Conservation (phyloP, 2,797 vertebrate species). For the Sphenopsis melanotis region DNA sequence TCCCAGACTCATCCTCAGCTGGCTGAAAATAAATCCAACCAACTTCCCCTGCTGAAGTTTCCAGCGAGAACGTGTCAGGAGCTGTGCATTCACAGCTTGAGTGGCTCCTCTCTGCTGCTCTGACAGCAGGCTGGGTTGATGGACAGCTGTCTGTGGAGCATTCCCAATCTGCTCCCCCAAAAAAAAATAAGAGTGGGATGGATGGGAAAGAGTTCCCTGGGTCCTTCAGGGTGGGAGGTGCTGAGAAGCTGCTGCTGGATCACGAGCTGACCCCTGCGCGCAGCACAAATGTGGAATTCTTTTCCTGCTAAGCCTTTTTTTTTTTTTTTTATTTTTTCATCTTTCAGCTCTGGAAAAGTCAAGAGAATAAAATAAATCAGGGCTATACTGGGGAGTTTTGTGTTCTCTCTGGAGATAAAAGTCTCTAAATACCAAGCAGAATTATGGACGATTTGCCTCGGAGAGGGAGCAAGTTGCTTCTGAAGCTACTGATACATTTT, state of each 20-base stretch:
- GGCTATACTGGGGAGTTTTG: background rate
- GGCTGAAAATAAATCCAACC: background rate
- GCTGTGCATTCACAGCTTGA: background rate
- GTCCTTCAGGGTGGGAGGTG: background rate
- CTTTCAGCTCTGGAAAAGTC: background rate
- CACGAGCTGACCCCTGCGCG: background rate
- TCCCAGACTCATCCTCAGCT: background rate
- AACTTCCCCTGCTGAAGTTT: background rate
- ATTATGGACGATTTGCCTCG: constrained; percentile 55
- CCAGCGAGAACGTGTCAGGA: background rate
- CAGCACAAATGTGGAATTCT: background rate
- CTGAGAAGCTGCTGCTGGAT: background rate
- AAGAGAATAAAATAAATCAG: constrained; percentile 23
- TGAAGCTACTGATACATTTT: constrained; percentile 31
- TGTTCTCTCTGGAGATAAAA: constrained; percentile 46
- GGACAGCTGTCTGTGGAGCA: background rate
- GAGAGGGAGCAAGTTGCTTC: constrained; percentile 13
- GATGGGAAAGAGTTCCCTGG: background rate
- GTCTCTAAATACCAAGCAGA: constrained; percentile 46
- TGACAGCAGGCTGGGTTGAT: background rate
- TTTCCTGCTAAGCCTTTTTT: background rate
- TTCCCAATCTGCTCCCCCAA: background rate
- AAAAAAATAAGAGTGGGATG: background rate
- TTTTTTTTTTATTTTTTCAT: background rate
- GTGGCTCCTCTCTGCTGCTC: background rate